phyloP scores from a whole-genome alignment of 1,140 invertebrate genomes.

The Aphelenchoides besseyi region DNA sequence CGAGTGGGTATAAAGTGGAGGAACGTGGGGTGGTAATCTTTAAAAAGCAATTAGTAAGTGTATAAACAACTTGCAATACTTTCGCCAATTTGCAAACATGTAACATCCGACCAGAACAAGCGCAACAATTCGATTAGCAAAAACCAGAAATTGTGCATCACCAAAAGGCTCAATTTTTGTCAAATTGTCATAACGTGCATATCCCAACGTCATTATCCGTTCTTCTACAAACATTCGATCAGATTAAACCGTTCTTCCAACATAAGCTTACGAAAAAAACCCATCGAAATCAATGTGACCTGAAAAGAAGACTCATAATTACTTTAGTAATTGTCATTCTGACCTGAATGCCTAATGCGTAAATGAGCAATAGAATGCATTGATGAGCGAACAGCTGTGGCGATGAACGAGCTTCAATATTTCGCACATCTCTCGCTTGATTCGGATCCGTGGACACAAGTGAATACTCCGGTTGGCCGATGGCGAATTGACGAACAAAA shows the following conservation, averaged over 20 bases:
- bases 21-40: conserved; percentile 63
- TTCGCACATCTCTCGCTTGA: neutral
- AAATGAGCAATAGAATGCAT: conserved; percentile 43
- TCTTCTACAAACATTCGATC: too few relatives aligned
- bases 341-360: conserved; percentile 51
- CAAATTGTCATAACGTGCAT: conserved; percentile 29
- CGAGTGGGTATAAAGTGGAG: conserved; percentile 90
- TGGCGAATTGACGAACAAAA: conserved; percentile 40
- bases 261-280: too few relatives aligned
- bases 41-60: conserved; percentile 30
- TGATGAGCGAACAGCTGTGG: conserved; percentile 21
- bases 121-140: conserved; percentile 53
- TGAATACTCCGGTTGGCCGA: conserved; percentile 50
- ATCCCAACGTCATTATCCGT: conserved; percentile 53
- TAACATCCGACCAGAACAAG: conserved; percentile 41
- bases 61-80: conserved; percentile 29
- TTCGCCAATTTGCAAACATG: conserved; percentile 38
- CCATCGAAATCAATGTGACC: conserved; percentile 53
- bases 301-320: conserved; percentile 37
- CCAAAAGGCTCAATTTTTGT: conserved; percentile 46
- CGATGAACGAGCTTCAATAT: conserved; percentile 1
- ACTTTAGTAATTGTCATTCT: too few relatives aligned
- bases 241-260: too few relatives aligned
- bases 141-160: conserved; percentile 59
- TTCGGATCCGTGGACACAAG: conserved; percentile 23